Evolutionary conservation across 2,888 invertebrate genomes (phyloP), one percentile per base, ranked within the genome.

Genomic region (Dromius quadrimaculatus): DNA sequence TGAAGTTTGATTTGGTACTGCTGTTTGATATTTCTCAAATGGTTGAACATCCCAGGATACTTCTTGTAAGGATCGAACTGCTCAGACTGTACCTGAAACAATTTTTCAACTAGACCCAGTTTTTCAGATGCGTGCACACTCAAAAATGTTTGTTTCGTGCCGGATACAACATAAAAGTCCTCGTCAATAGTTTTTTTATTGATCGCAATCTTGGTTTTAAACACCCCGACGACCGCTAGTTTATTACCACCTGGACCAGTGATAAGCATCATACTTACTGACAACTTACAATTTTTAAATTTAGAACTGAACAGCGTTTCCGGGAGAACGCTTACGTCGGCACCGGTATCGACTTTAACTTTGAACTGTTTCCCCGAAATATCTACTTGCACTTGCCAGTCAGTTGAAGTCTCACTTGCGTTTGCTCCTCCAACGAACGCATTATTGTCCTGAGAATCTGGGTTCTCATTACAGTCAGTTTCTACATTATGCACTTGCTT

Each of bases 1-100:
- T 41, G 64, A 17, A 66, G 19, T 43, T 50, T 38, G 22, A 71
- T 71, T 62, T 62, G 32, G 43, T 57, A 72, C 23, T 47, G 57
- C 28, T 62, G 64, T 80, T 36, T 54, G 45, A 79, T 82, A 81
- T 80, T 87, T 85, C 94, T 89, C 86, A 96, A 95, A 71, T 97
- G 85, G 59, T 97, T 87, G 81, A 98, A 98, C 20, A 66, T 15
- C 23, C 45, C 11, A 11, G 57, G 19, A 59, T 66, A 38, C 15
- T 64, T 65, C 13, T 32, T 43, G 11, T 41, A 8, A 15, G 63
- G 63, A 71, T 71, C 38, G 57, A 59, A 59, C 2, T 22, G 8
- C n/a, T 65, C 36, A 9, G 38, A 28, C 13, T 17, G 13, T 4
- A 68, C 23, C 59, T 68, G 34, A 19, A 68, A 68, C 34, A 68